Evolutionary conservation across 2,888 invertebrate genomes (phyloP), one percentile per base, ranked within the genome.

Genomic region (Cephus rjabovi): DNA sequence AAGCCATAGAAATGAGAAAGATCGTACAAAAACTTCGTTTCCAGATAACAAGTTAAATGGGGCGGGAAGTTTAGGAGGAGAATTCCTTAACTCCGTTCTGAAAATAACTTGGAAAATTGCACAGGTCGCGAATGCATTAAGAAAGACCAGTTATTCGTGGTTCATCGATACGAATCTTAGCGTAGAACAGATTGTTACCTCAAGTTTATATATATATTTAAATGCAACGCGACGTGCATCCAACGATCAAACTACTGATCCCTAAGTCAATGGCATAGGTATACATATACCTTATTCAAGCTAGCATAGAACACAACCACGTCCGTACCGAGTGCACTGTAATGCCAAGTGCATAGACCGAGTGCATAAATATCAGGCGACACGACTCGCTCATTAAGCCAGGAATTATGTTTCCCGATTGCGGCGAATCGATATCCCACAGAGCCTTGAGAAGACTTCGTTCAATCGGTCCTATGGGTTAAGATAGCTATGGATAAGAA

Each of bases 321-420:
- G 56, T 40, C 40, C 15, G 15, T 6, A 40, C 40, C 40, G 4
- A 40, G 15, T 56, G 56, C 56, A 56, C 56, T 56, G 56, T 56
- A 56, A 56, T 56, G 56, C 56, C 56, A 56, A 15, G 56, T 23
- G 56, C 56, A 56, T 56, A 56, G 56, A 56, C 56, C 56, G 56
- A 56, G 56, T 56, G 56, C 56, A 56, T 56, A 56, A 56, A 56
- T 56, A 56, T 23, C 56, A 56, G 56, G 56, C 56, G 56, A 56
- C 56, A 56, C 56, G 71, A 33, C 71, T 37, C 40, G 82, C 81
- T 84, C 83, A 81, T 84, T 84, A 84, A 80, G 77, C 79, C 71
- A 73, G 75, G 78, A 84, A 83, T 84, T 82, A 84, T 84, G 84
- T 79, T 81, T 81, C 79, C 78, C 81, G 84, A 84, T 84, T 80